These are phyloP conservation scores for Scolopax rusticola DNA, from an alignment of 2,797 vertebrate species.

Conservation along the genomic window DNA sequence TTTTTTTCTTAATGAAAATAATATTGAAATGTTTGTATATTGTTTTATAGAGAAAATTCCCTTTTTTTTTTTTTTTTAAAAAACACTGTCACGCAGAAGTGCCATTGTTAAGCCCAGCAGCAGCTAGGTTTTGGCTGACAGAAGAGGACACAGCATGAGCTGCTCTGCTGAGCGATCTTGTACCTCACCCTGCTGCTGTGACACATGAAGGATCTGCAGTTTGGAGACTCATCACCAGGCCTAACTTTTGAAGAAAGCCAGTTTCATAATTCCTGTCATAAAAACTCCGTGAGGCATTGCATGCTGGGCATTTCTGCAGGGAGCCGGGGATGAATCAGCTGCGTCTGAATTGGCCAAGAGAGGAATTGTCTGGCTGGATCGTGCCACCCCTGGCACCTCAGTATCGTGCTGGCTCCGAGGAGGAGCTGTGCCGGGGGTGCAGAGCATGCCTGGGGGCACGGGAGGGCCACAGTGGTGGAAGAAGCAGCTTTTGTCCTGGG, in stretches of 20 bases:
- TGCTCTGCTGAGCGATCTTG: background rate
- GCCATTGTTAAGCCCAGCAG: background rate
- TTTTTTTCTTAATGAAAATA: background rate
- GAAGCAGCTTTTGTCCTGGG: background rate
- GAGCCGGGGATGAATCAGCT: background rate
- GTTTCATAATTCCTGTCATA: background rate
- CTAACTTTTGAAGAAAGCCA: background rate
- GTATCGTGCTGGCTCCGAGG: fast-evolving
- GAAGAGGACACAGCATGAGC: background rate
- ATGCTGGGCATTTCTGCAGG: fast-evolving
- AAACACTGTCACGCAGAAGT: background rate
- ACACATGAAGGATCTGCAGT: background rate
- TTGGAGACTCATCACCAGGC: background rate
- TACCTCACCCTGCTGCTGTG: background rate
- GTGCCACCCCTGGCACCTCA: fast-evolving
- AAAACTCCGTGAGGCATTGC: fast-evolving
- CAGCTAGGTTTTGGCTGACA: background rate
- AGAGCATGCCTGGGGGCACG: fast-evolving
- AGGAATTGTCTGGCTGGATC: background rate
- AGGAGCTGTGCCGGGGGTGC: background rate
- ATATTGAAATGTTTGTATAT: background rate
- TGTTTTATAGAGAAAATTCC: background rate
- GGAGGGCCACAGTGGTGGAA: background rate
- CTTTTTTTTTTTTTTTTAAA: background rate
- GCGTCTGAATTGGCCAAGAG: background rate